Percentiles rank a stretch among this genome's conserved stretches.
These are phyloP conservation scores for Sphecodes monilicornis DNA, from an alignment of 2,888 invertebrate species.

Conservation along the genomic window DNA sequence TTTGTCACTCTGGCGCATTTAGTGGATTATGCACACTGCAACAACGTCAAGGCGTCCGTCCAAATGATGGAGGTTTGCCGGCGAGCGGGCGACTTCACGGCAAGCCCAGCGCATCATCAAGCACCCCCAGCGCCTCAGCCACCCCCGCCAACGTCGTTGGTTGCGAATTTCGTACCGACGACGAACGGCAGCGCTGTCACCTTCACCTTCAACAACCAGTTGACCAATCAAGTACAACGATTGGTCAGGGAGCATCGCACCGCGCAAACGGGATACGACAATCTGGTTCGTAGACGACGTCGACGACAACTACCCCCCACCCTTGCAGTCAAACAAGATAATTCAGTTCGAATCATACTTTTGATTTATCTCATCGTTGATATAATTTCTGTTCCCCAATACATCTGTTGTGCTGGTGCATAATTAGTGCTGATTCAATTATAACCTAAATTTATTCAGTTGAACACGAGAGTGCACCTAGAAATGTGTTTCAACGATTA, in stretches of 20 bases:
- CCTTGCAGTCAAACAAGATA: neutral
- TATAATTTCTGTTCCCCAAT: neutral
- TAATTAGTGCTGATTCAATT: neutral
- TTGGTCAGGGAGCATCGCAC: conserved; percentile 90
- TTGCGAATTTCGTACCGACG: conserved; percentile 91
- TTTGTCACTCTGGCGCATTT: conserved; percentile 97
- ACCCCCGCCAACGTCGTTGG: conserved; percentile 87
- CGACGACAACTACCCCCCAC: neutral
- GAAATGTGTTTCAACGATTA: no score
- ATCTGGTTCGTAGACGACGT: conserved; percentile 86
- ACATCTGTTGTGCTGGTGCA: neutral
- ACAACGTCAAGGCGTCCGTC: conserved; percentile 98
- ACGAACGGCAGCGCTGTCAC: conserved; percentile 93
- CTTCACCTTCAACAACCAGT: conserved; percentile 96
- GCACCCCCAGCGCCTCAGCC: conserved; percentile 84
- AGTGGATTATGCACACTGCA: conserved; percentile 98
- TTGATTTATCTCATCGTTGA: neutral
- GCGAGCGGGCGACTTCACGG: conserved; percentile 85
- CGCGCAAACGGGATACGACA: conserved; percentile 88
- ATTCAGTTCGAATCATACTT: neutral
- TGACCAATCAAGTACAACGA: conserved; percentile 90
- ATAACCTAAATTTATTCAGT: neutral
- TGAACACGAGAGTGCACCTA: no score
- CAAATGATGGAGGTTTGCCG: conserved; percentile 97
- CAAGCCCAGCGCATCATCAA: conserved; percentile 85